Percentiles rank a stretch among this genome's conserved stretches.
phyloP scores from a whole-genome alignment of 2,797 vertebrate species.

The Urophycis tenuis region DNA sequence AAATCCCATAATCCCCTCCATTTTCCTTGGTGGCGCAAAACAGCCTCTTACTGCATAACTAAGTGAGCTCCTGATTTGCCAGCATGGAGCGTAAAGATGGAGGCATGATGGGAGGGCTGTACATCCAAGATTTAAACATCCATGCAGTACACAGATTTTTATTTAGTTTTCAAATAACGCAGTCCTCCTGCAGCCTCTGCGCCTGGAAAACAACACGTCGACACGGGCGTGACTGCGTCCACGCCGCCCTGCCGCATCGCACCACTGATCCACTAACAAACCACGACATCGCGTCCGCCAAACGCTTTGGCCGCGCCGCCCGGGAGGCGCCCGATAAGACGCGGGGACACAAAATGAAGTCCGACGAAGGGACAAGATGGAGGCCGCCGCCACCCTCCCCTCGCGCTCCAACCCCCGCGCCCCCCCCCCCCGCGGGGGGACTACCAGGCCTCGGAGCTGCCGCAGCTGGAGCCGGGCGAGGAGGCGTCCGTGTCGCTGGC shows the following conservation, averaged over 20 bases:
- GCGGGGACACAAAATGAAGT: constrained; percentile 14
- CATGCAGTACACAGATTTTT: constrained; percentile 59
- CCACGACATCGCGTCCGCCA: not conserved
- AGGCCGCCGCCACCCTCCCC: not conserved
- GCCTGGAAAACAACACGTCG: constrained; percentile 41
- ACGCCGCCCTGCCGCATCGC: not conserved
- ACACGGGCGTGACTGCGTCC: constrained; percentile 24
- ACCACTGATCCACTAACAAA: not conserved
- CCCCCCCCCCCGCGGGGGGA: not conserved
- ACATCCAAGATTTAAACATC: constrained; percentile 56
- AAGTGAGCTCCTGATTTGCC: constrained; percentile 47
- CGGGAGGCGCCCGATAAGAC: constrained; percentile 15
- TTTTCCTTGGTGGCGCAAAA: constrained; percentile 55
- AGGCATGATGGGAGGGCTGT: constrained; percentile 45
- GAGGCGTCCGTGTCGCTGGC: constrained; percentile 73
- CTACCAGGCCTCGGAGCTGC: constrained; percentile 74
- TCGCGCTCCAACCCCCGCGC: no score
- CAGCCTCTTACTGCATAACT: constrained; percentile 44
- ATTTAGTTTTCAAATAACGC: constrained; percentile 12
- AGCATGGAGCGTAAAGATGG: constrained; percentile 51
- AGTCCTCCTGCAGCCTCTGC: constrained; percentile 14
- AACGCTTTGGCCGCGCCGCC: not conserved
- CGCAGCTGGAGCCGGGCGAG: constrained; percentile 77
- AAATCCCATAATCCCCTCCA: constrained; percentile 58
- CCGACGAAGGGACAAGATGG: constrained; percentile 14